Evolutionary conservation across 30 jellyfish, hydroid and myxozoan species (phyloP).

Genomic region (Sanderia malayensis): DNA sequence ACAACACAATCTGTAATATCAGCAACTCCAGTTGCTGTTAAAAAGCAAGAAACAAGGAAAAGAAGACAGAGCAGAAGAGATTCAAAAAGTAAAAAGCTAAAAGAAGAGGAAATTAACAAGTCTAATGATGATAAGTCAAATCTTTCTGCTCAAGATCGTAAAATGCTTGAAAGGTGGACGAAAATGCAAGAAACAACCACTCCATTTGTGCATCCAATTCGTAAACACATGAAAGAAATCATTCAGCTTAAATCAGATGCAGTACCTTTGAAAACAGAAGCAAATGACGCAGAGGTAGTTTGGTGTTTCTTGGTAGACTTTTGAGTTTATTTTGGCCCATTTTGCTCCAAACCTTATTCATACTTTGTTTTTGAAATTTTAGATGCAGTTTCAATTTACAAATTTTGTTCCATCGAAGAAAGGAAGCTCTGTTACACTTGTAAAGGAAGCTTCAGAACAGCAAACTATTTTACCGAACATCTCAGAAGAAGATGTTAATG

Average conservation of each 20-base stretch:
- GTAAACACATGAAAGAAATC: constrained; percentile 90
- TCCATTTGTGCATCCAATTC: constrained; percentile 91
- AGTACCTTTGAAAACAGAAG: constrained; percentile 8
- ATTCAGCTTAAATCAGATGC: constrained; percentile 56
- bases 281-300: constrained; percentile 5
- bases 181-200: constrained; percentile 86
- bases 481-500: neutral
- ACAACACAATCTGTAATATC: constrained; percentile 50
- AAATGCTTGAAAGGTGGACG: constrained; percentile 87
- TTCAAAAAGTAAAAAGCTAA: constrained; percentile 46
- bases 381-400: constrained; percentile 69
- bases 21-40: constrained; percentile 16
- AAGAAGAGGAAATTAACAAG: constrained; percentile 13
- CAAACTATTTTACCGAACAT: neutral
- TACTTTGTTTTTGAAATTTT: neutral
- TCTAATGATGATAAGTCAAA: constrained; percentile 26
- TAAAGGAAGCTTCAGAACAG: constrained; percentile 54
- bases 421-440: constrained; percentile 81
- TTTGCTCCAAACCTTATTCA: too few species aligned
- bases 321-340: too few species aligned
- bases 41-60: constrained; percentile 48
- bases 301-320: too few species aligned
- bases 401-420: constrained; percentile 76
- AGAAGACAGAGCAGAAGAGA: constrained; percentile 48
- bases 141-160: constrained; percentile 64